Evolutionary conservation across 2,888 invertebrate genomes (phyloP).

Genomic region (Eupithecia vulgata): DNA sequence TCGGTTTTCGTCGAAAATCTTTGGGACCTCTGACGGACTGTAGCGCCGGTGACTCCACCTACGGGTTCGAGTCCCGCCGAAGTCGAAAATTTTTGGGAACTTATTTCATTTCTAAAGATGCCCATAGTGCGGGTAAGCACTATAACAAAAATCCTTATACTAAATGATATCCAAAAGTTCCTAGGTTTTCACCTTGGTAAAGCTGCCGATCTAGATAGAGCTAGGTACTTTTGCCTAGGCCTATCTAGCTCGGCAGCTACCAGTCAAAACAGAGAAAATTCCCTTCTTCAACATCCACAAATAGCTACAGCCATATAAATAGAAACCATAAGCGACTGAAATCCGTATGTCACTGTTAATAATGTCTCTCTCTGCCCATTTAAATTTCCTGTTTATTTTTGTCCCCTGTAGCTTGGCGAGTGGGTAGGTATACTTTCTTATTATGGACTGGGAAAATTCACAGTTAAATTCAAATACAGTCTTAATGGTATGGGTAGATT

Average conservation of each 20-base stretch:
- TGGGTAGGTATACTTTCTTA: constrained; percentile 53
- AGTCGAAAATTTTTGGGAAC: too few relatives aligned
- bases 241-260: background rate
- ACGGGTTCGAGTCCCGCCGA: too few relatives aligned
- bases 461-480: background rate
- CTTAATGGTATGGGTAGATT: background rate
- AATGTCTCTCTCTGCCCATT: constrained; percentile 74
- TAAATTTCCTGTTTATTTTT: constrained; percentile 78
- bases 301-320: constrained; percentile 20
- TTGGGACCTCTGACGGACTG: too few relatives aligned
- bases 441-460: constrained; percentile 46
- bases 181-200: too few relatives aligned
- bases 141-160: too few relatives aligned
- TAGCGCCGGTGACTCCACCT: too few relatives aligned
- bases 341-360: constrained; percentile 68
- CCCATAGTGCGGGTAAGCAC: too few relatives aligned
- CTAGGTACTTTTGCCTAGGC: too few relatives aligned
- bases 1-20: too few relatives aligned
- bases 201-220: too few relatives aligned
- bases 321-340: constrained; percentile 68
- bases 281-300: constrained; percentile 1
- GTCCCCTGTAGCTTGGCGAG: constrained; percentile 59
- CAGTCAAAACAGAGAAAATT: constrained; percentile 7
- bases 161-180: too few relatives aligned
- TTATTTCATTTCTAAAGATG: too few relatives aligned